These are phyloP conservation scores for Oriolus oriolus DNA, from an alignment of 2,113 vertebrate genomes.

Conservation along the genomic window DNA sequence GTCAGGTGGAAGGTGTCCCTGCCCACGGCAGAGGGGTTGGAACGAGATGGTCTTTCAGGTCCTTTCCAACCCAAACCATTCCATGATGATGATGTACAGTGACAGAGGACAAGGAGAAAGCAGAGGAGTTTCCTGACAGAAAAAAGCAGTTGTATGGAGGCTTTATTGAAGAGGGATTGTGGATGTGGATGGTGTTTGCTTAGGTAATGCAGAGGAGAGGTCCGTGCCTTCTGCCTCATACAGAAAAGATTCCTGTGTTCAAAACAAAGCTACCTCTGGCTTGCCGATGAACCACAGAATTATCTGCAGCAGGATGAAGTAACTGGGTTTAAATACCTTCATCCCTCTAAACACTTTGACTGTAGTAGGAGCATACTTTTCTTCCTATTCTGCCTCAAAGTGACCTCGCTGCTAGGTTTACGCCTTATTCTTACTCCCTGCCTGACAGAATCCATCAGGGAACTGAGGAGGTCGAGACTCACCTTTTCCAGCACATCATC, in stretches of 20 bases:
- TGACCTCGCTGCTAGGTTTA: neutral
- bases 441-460: neutral
- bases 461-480: neutral
- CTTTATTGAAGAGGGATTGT: neutral
- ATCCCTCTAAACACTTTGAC: neutral
- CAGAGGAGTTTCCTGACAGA: neutral
- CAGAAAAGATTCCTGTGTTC: neutral
- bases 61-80: neutral
- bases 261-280: neutral
- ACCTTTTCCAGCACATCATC: rapidly evolving
- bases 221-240: neutral
- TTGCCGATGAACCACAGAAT: neutral
- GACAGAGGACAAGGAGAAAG: neutral
- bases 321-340: neutral
- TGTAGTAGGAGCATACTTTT: neutral
- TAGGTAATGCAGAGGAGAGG: neutral
- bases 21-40: neutral
- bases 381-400: neutral
- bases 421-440: neutral
- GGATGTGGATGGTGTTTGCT: neutral
- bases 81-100: too few species aligned
- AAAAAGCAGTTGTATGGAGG: neutral
- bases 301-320: neutral
- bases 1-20: neutral
- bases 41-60: neutral